phyloP scores from a whole-genome alignment of 1,140 invertebrate species.

The Telenomus remus region DNA sequence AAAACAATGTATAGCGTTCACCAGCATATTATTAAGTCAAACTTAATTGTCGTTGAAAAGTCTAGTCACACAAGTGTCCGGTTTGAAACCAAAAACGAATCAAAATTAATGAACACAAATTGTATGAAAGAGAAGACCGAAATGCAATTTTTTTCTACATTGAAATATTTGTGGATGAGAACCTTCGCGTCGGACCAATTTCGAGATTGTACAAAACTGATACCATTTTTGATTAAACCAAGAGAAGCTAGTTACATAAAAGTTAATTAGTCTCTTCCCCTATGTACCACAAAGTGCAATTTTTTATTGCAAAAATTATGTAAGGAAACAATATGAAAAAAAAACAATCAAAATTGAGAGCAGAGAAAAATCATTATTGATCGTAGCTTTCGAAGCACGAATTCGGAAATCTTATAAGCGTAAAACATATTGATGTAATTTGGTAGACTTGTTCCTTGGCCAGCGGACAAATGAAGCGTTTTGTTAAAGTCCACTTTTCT shows the following conservation, averaged over 20 bases:
- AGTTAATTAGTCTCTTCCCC: conserved; percentile 34
- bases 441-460: too few species aligned
- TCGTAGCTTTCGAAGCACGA: too few species aligned
- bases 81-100: neutral
- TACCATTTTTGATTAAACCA: conserved; percentile 12
- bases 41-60: conserved; percentile 2
- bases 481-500: too few species aligned
- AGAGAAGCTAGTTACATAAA: conserved; percentile 30
- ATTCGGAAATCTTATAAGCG: too few species aligned
- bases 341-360: neutral
- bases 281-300: conserved; percentile 11
- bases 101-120: neutral
- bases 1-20: neutral
- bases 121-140: neutral
- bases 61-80: neutral
- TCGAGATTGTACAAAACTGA: too few species aligned
- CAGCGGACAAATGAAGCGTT: too few species aligned
- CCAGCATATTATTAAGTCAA: neutral
- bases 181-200: too few species aligned
- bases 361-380: too few species aligned
- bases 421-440: too few species aligned
- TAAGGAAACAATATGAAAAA: too few species aligned
- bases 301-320: conserved; percentile 12
- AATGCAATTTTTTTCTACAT: too few species aligned
- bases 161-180: too few species aligned